Evolutionary conservation across 2,888 invertebrate genomes (phyloP).

Genomic region (Lamellibrachia columna): DNA sequence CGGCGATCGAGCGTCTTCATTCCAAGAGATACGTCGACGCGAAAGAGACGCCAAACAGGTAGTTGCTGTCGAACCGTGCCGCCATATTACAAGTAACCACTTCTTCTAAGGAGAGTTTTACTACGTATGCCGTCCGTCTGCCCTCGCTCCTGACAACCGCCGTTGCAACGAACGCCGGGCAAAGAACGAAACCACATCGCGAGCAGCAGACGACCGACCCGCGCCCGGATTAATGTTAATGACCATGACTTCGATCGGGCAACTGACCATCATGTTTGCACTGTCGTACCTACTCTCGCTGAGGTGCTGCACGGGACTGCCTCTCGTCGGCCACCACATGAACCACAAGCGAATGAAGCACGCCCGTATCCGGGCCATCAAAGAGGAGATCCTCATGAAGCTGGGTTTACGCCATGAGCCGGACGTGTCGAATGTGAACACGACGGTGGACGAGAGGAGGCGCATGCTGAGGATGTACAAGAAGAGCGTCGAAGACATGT

Average conservation of each 20-base stretch:
- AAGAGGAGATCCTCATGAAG: constrained; percentile 51
- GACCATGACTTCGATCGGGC: constrained; percentile 10
- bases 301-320: neutral
- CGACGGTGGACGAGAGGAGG: constrained; percentile 38
- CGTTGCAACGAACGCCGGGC: neutral
- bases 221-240: neutral
- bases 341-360: constrained; percentile 21
- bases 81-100: neutral
- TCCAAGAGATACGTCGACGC: neutral
- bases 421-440: constrained; percentile 35
- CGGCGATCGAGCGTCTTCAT: neutral
- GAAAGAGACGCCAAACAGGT: neutral
- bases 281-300: neutral
- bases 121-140: neutral
- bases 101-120: neutral
- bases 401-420: constrained; percentile 75
- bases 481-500: constrained; percentile 35
- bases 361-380: constrained; percentile 34
- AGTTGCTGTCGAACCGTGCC: neutral
- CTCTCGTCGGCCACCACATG: neutral
- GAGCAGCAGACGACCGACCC: neutral
- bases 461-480: constrained; percentile 38
- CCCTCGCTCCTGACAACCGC: neutral
- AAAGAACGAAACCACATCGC: neutral
- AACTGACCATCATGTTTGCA: neutral